Percentiles rank a stretch among this genome's conserved stretches.
These are phyloP conservation scores for Lates japonicus DNA, from an alignment of 2,797 vertebrate species.

Conservation along the genomic window DNA sequence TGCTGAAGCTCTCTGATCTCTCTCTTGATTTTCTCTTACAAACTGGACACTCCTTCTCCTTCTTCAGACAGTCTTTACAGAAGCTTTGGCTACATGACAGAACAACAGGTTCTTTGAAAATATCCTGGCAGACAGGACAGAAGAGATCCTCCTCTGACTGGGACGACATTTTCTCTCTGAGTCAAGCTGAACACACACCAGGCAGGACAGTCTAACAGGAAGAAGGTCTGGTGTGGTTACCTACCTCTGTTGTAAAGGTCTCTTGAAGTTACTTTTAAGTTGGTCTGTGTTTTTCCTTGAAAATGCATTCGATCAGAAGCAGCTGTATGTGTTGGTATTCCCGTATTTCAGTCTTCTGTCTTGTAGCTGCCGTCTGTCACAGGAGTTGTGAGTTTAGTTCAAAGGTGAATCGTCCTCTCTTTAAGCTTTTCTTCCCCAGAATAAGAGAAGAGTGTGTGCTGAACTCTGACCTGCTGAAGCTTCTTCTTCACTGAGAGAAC, in stretches of 20 bases:
- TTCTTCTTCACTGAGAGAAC: too few relatives aligned
- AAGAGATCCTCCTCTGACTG: not conserved
- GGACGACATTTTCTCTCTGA: slow-evolving; percentile 19
- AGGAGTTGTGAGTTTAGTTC: too few relatives aligned
- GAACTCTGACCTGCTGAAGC: too few relatives aligned
- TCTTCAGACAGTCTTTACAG: slow-evolving; percentile 28
- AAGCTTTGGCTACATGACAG: slow-evolving; percentile 33
- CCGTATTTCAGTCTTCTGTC: not conserved
- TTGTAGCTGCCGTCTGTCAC: too few relatives aligned
- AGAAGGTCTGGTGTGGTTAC: too few relatives aligned
- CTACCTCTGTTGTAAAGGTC: too few relatives aligned
- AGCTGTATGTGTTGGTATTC: not conserved
- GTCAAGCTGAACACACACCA: not conserved
- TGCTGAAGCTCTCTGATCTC: not conserved
- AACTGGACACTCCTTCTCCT: not conserved
- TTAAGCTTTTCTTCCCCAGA: too few relatives aligned
- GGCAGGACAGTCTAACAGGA: not conserved
- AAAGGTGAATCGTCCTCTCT: too few relatives aligned
- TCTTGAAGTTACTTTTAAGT: not conserved
- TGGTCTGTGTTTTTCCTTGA: not conserved
- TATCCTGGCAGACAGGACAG: slow-evolving; percentile 13
- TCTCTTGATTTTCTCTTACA: not conserved
- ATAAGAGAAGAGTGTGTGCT: too few relatives aligned
- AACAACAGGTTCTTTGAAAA: slow-evolving; percentile 27
- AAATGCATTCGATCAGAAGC: not conserved